Conservation (phyloP, 2,113 vertebrate genomes). For the Dissostichus mawsoni region DNA sequence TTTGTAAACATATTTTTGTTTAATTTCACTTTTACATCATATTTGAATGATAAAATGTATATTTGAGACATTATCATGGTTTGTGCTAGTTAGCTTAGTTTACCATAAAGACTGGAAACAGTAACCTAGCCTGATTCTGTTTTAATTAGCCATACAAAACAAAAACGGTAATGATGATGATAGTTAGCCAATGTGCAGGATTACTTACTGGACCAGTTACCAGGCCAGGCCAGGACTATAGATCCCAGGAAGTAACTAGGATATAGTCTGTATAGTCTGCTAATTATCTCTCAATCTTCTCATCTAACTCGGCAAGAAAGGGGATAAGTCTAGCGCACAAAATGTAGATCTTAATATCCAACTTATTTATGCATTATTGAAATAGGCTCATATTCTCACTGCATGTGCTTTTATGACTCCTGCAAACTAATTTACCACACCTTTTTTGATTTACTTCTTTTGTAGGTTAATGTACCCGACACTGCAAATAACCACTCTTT, state of each 20-base stretch:
- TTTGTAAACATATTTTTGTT: background rate
- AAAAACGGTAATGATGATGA: background rate
- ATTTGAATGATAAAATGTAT: background rate
- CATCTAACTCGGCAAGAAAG: no score
- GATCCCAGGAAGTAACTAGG: background rate
- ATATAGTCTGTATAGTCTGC: background rate
- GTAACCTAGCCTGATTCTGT: background rate
- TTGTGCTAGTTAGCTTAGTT: background rate
- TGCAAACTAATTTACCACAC: constrained; percentile 8
- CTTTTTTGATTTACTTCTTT: constrained; percentile 29
- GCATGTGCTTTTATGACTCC: background rate
- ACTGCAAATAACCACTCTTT: constrained; percentile 38
- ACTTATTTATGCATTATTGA: background rate
- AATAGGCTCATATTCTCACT: background rate
- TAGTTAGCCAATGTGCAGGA: background rate
- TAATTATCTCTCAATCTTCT: background rate
- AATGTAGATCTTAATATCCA: background rate
- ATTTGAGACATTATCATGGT: background rate
- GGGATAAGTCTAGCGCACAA: no score
- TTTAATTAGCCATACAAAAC: background rate
- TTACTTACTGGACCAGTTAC: background rate
- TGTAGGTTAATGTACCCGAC: constrained; percentile 15
- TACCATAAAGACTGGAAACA: background rate
- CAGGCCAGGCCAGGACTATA: background rate
- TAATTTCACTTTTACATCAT: background rate